A percentile compares a stretch with the other conserved stretches of the same genome.
Conservation (phyloP, 2,888 invertebrate genomes). For the Campopleginae sp. region DNA sequence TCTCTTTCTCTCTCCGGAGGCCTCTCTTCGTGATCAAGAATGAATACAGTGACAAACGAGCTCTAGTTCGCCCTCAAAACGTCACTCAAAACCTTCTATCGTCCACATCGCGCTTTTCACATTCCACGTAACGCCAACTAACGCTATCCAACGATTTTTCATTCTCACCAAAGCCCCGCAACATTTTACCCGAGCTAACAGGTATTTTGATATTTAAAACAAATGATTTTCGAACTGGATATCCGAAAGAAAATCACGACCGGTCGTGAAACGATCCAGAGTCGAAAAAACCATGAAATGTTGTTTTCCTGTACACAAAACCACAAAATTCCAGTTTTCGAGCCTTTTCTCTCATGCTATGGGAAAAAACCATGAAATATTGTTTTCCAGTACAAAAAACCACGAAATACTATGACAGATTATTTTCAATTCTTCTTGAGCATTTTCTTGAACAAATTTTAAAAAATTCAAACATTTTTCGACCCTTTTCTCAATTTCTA, state of each 20-base stretch:
- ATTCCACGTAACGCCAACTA: conserved; percentile 60
- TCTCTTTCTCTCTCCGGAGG: conserved; percentile 3
- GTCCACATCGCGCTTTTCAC: conserved; percentile 77
- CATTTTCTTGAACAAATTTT: background rate
- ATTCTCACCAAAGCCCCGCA: conserved; percentile 15
- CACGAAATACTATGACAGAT: background rate
- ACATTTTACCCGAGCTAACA: background rate
- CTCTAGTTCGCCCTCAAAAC: conserved; percentile 80
- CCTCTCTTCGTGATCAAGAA: conserved; percentile 48
- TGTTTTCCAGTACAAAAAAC: background rate
- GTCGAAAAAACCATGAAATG: background rate
- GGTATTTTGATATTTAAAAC: background rate
- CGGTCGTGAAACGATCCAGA: too few species aligned
- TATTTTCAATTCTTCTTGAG: background rate
- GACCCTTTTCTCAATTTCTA: background rate
- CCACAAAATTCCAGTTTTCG: too few species aligned
- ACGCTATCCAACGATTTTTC: conserved; percentile 54
- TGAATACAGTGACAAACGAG: conserved; percentile 80
- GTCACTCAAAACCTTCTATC: conserved; percentile 79
- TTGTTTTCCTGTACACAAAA: background rate
- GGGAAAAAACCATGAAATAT: background rate
- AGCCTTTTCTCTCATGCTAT: too few species aligned
- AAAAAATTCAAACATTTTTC: background rate
- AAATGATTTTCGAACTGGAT: background rate
- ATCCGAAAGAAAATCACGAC: background rate